Evolutionary conservation across 2,797 vertebrate species (phyloP).

Genomic region (Myiotriccus ornatus): DNA sequence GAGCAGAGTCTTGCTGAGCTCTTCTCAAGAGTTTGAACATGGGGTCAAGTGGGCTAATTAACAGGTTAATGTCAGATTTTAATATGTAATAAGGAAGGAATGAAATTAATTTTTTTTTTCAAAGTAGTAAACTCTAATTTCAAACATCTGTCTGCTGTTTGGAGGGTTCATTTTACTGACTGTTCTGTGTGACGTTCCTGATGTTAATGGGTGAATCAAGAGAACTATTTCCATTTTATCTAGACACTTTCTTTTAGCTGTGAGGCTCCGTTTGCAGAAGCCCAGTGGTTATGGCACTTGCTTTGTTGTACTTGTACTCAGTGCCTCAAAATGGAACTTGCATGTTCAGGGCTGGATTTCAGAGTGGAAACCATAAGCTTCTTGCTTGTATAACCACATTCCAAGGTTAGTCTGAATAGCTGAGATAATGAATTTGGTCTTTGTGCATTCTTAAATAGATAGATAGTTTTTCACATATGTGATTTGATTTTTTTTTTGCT

Average conservation of each 20-base stretch:
- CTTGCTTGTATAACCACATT: slow-evolving; percentile 71
- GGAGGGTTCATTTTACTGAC: background rate
- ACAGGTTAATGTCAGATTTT: background rate
- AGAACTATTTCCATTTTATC: slow-evolving; percentile 4
- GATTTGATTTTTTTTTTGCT: slow-evolving; percentile 7
- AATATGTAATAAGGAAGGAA: background rate
- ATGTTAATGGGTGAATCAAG: background rate
- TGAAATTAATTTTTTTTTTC: background rate
- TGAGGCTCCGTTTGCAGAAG: slow-evolving; percentile 13
- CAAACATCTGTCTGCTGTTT: background rate
- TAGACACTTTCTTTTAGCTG: background rate
- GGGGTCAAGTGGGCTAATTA: background rate
- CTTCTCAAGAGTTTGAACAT: background rate
- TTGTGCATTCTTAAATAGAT: slow-evolving; percentile 68
- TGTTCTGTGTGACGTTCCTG: background rate
- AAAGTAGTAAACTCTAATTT: background rate
- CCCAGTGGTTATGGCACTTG: slow-evolving; percentile 36
- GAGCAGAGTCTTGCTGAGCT: background rate
- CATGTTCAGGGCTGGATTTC: slow-evolving; percentile 61
- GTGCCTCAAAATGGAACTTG: slow-evolving; percentile 51
- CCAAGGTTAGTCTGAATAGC: slow-evolving; percentile 71
- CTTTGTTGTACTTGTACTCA: slow-evolving; percentile 50
- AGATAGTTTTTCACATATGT: slow-evolving; percentile 67
- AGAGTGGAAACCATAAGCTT: slow-evolving; percentile 66
- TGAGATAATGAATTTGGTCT: slow-evolving; percentile 73